These are phyloP conservation scores for Apis dorsata DNA, from an alignment of 1,140 invertebrate genomes.

Conservation along the genomic window DNA sequence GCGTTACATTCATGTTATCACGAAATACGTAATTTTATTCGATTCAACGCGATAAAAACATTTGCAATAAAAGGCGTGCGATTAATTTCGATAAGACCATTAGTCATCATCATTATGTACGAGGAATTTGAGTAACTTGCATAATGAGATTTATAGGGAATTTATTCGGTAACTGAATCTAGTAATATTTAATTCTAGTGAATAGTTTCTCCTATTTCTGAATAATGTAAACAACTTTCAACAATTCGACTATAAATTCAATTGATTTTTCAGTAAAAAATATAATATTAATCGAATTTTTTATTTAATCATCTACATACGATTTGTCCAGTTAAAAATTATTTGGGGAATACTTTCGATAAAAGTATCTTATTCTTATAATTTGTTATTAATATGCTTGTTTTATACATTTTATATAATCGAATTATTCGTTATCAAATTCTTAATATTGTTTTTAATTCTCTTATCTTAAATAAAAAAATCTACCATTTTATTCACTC, in stretches of 20 bases:
- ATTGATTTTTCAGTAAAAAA: not conserved
- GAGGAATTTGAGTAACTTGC: not conserved
- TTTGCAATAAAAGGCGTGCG: constrained; percentile 5
- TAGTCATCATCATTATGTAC: constrained; percentile 3
- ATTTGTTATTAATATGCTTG: not conserved
- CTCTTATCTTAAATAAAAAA: not conserved
- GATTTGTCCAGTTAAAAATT: not conserved
- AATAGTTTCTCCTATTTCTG: not conserved
- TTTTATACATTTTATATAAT: not conserved
- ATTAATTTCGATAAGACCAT: constrained; percentile 21
- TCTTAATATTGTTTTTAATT: not conserved
- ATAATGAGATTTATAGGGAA: constrained; percentile 3
- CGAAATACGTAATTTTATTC: not conserved
- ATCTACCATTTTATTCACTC: not conserved
- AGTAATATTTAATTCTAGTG: not conserved
- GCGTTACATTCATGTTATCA: not conserved
- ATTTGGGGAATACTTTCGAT: not conserved
- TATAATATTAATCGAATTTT: too few species aligned
- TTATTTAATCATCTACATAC: not conserved
- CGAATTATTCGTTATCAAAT: not conserved
- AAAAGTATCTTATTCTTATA: not conserved
- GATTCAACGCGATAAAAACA: constrained; percentile 22
- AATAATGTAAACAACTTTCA: not conserved
- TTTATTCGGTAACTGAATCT: not conserved
- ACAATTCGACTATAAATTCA: not conserved